A percentile compares a stretch with the other conserved stretches of the same genome.
phyloP scores from a whole-genome alignment of 2,113 vertebrate genomes.

The Oreotragus oreotragus region DNA sequence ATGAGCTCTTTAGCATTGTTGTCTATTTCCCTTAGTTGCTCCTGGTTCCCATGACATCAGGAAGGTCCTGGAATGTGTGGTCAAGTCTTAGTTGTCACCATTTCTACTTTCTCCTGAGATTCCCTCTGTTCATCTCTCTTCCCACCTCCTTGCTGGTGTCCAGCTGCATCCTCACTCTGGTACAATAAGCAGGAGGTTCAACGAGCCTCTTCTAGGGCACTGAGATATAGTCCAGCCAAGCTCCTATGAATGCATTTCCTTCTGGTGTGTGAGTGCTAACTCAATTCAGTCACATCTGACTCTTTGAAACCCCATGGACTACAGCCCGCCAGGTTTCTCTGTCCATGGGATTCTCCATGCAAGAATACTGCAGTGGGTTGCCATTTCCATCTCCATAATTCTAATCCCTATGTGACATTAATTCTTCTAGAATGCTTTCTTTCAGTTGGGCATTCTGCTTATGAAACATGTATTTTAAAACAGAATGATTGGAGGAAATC shows the following conservation, averaged over 20 bases:
- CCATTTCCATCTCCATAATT: background rate
- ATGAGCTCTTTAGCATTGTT: background rate
- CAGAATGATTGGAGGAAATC: background rate
- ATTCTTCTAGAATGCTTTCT: background rate
- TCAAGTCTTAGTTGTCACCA: background rate
- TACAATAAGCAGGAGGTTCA: background rate
- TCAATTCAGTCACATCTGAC: accelerated
- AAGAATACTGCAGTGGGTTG: background rate
- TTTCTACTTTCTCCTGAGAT: background rate
- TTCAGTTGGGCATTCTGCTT: background rate
- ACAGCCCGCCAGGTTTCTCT: background rate
- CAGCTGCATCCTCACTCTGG: background rate
- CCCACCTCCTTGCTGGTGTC: background rate
- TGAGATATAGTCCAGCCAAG: background rate
- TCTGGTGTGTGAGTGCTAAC: background rate
- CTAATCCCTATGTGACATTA: background rate
- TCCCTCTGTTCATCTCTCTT: background rate
- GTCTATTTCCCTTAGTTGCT: background rate
- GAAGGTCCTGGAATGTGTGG: background rate
- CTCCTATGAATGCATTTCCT: background rate
- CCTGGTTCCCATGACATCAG: background rate
- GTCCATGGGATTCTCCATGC: background rate
- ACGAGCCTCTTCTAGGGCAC: background rate
- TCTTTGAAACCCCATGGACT: background rate
- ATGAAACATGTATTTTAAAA: slow-evolving; percentile 18